Evolutionary conservation across 1,140 invertebrate genomes (phyloP).

Genomic region (Pogonus chalceus): DNA sequence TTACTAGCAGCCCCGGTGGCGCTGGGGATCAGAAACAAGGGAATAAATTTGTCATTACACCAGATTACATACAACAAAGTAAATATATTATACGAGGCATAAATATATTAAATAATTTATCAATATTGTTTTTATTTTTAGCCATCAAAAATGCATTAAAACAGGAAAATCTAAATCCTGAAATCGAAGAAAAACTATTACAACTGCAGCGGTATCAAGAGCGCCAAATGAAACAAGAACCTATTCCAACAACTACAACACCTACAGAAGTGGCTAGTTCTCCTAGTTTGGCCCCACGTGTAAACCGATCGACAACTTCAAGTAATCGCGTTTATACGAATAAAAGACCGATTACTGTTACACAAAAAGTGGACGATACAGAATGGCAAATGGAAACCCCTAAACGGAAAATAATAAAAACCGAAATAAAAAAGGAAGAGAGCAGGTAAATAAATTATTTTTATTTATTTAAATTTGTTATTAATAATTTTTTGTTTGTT

Average conservation of each 20-base stretch:
- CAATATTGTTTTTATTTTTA: conserved; percentile 30
- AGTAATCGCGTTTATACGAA: conserved; percentile 15
- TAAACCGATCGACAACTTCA: conserved; percentile 15
- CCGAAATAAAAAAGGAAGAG: not conserved
- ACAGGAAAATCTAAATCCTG: conserved; percentile 80
- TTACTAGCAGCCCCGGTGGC: not conserved
- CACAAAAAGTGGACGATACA: conserved; percentile 38
- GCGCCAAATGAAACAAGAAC: conserved; percentile 56
- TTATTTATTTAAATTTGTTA: not conserved
- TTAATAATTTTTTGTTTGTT: not conserved
- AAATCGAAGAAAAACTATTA: conserved; percentile 85
- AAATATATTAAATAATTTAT: conserved; percentile 4
- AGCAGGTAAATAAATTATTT: conserved; percentile 1
- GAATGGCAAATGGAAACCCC: conserved; percentile 49
- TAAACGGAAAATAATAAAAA: conserved; percentile 28
- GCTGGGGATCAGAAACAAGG: not conserved
- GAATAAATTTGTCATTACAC: conserved; percentile 65
- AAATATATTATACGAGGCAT: no score
- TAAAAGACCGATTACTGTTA: conserved; percentile 27
- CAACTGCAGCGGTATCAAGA: conserved; percentile 81
- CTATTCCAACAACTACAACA: conserved; percentile 26
- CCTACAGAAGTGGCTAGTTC: conserved; percentile 27
- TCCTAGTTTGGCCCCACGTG: conserved; percentile 20
- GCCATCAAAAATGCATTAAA: conserved; percentile 74
- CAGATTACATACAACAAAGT: conserved; percentile 84